Evolutionary conservation across 2,113 vertebrate species (phyloP).

Genomic region (Phrynosoma platyrhinos): DNA sequence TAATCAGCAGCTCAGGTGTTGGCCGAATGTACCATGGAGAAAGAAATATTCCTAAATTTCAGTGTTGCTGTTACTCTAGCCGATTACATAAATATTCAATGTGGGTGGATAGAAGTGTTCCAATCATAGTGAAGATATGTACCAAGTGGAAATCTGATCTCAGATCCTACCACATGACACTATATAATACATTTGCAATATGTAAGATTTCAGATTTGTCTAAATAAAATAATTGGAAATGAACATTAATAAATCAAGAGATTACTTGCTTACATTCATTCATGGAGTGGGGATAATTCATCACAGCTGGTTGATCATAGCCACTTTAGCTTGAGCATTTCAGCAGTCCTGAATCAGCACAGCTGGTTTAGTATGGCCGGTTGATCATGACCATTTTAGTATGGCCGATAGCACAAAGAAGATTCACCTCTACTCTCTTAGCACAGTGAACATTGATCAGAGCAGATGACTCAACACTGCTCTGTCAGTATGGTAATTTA

Average conservation of each 20-base stretch:
- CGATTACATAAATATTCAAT: background rate
- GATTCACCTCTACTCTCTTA: no score
- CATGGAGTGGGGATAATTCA: no score
- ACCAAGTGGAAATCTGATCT: background rate
- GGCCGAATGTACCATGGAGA: background rate
- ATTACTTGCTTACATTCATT: background rate
- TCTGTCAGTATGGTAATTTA: no score
- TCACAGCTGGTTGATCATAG: no score
- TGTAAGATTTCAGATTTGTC: background rate
- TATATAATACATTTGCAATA: background rate
- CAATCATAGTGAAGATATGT: background rate
- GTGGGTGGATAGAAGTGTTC: rapidly evolving
- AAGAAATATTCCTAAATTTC: rapidly evolving
- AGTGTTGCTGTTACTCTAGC: background rate
- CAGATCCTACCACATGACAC: background rate
- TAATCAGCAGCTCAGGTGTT: rapidly evolving
- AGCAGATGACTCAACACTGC: no score
- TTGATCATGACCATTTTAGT: no score
- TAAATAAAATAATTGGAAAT: background rate
- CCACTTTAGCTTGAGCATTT: no score
- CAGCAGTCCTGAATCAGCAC: no score
- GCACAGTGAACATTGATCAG: no score
- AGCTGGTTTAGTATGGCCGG: no score
- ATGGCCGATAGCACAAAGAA: no score
- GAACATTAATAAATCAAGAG: background rate